A percentile compares a stretch with the other conserved stretches of the same genome.
These are phyloP conservation scores for Ectropis crepuscularia DNA, from an alignment of 2,888 invertebrate species.

Conservation along the genomic window DNA sequence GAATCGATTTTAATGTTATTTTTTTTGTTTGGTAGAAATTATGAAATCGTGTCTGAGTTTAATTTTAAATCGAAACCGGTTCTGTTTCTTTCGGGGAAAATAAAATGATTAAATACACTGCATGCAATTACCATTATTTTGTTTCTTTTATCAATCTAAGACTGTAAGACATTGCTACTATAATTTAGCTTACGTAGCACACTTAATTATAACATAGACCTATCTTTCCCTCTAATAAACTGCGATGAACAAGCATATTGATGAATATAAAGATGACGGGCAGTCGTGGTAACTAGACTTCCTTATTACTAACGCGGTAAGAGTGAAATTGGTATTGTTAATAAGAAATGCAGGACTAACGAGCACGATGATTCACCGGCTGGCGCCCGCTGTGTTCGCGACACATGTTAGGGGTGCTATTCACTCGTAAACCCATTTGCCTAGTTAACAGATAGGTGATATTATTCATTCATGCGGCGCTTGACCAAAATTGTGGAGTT, in stretches of 20 bases:
- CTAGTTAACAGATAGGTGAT: neutral
- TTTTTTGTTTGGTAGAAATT: no score
- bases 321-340: conserved; percentile 24
- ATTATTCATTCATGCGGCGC: neutral
- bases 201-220: neutral
- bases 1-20: no score
- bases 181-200: neutral
- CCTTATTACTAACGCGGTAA: conserved; percentile 12
- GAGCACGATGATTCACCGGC: conserved; percentile 76
- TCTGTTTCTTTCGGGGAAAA: no score
- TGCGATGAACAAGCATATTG: conserved; percentile 15
- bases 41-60: no score
- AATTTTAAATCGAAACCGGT: no score
- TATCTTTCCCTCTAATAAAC: conserved; percentile 8
- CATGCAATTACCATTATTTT: no score
- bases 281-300: conserved; percentile 2
- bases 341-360: conserved; percentile 46
- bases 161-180: neutral
- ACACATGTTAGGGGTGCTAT: conserved; percentile 44
- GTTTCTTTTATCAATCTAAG: no score
- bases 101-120: no score
- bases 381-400: conserved; percentile 67
- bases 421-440: conserved; percentile 17
- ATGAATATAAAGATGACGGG: conserved; percentile 17
- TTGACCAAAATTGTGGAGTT: no score